These are phyloP conservation scores for Clivina fossor DNA, from an alignment of 2,888 invertebrate species.

Conservation along the genomic window DNA sequence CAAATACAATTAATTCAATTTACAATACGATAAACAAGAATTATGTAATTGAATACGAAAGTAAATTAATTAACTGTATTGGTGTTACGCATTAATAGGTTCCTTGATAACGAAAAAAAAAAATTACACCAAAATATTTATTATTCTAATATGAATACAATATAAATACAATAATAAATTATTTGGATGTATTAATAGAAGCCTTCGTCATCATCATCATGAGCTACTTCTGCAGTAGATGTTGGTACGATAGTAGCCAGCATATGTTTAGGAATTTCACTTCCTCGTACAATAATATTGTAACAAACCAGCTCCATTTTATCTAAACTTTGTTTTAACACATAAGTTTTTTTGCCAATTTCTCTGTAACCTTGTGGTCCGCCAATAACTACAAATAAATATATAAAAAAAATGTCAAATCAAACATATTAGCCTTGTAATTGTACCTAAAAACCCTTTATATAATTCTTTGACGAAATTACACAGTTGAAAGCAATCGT, in stretches of 20 bases:
- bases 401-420: slow-evolving; percentile 37
- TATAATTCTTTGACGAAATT: slow-evolving; percentile 69
- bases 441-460: slow-evolving; percentile 62
- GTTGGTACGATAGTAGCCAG: slow-evolving; percentile 57
- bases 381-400: slow-evolving; percentile 54
- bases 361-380: slow-evolving; percentile 60
- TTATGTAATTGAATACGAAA: too few relatives aligned
- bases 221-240: slow-evolving; percentile 40
- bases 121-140: background rate
- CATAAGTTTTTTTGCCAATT: slow-evolving; percentile 68
- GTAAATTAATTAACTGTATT: too few relatives aligned
- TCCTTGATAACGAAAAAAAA: too few relatives aligned
- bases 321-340: slow-evolving; percentile 71
- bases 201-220: slow-evolving; percentile 50
- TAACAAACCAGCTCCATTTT: slow-evolving; percentile 87
- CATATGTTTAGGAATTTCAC: slow-evolving; percentile 75
- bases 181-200: slow-evolving; percentile 40
- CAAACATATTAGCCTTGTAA: background rate
- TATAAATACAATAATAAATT: background rate
- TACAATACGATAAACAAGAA: background rate
- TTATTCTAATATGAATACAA: background rate
- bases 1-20: background rate
- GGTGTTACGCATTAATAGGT: too few relatives aligned
- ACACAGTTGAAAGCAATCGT: slow-evolving; percentile 71
- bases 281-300: slow-evolving; percentile 75